These are phyloP conservation scores for Adelphocoris suturalis DNA, from an alignment of 2,888 invertebrate genomes.

Conservation along the genomic window DNA sequence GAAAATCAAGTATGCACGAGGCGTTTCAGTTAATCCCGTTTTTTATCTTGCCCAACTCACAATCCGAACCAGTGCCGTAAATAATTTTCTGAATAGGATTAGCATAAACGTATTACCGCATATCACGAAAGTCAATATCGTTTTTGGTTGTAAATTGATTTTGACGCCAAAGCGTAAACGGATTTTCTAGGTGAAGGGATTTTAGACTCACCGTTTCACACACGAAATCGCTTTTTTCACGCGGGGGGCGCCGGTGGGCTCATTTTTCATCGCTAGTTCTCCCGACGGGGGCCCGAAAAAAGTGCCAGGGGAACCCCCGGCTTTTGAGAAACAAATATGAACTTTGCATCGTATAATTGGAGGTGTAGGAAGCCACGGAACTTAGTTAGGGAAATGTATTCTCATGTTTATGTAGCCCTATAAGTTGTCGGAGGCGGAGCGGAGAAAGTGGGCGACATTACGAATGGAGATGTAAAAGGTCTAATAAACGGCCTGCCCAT, in stretches of 20 bases:
- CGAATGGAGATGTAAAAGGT: constrained; percentile 58
- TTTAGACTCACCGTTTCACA: constrained; percentile 43
- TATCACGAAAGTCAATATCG: constrained; percentile 61
- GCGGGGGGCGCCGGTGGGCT: constrained; percentile 9
- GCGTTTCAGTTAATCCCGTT: neutral
- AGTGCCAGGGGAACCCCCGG: constrained; percentile 13
- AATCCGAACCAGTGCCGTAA: constrained; percentile 18
- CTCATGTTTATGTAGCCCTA: constrained; percentile 66
- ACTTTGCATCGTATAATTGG: constrained; percentile 69
- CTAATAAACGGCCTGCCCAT: constrained; percentile 40
- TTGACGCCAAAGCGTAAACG: constrained; percentile 55
- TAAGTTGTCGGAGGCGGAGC: constrained; percentile 29
- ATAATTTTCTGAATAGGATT: constrained; percentile 46
- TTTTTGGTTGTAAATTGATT: constrained; percentile 65
- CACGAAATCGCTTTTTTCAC: constrained; percentile 57
- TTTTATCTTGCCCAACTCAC: neutral
- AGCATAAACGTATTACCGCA: constrained; percentile 64
- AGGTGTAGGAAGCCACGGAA: constrained; percentile 65
- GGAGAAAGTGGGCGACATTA: constrained; percentile 55
- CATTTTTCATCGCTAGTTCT: constrained; percentile 46
- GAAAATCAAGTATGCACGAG: too few relatives aligned
- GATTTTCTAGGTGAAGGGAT: constrained; percentile 54
- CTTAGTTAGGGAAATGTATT: constrained; percentile 63
- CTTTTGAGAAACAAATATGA: constrained; percentile 63
- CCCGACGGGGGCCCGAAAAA: constrained; percentile 13